Evolutionary conservation across 2,888 invertebrate genomes (phyloP).

Genomic region (Morpho achilles): DNA sequence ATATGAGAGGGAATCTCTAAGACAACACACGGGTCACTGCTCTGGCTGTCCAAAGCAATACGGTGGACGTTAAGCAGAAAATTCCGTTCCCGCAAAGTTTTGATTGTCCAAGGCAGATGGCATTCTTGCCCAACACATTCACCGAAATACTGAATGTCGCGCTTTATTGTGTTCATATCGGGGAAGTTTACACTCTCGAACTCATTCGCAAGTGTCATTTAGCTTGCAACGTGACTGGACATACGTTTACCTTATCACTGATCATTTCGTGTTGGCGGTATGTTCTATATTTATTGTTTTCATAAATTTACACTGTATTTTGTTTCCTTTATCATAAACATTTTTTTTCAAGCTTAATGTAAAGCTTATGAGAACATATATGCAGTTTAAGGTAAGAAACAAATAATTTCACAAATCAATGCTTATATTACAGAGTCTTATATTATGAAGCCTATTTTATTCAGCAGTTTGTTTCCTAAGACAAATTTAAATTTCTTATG

Average conservation of each 20-base stretch:
- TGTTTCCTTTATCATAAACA: no score
- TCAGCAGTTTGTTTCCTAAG: no score
- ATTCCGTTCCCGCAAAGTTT: conserved; percentile 73
- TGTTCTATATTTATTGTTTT: background rate
- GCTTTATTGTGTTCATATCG: conserved; percentile 72
- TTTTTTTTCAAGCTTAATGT: no score
- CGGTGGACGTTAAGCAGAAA: conserved; percentile 72
- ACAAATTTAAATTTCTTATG: no score
- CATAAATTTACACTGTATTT: no score
- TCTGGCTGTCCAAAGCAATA: conserved; percentile 54
- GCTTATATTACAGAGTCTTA: no score
- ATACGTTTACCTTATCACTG: conserved; percentile 20
- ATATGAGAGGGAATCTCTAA: conserved; percentile 34
- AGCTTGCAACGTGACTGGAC: conserved; percentile 26
- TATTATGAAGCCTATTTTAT: no score
- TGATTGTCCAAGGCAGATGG: conserved; percentile 78
- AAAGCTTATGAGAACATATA: no score
- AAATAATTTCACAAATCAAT: no score
- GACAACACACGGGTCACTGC: conserved; percentile 35
- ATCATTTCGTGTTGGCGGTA: conserved; percentile 11
- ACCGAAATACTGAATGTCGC: conserved; percentile 54
- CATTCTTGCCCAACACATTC: conserved; percentile 72
- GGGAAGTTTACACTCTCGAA: conserved; percentile 54
- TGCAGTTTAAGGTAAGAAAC: no score
- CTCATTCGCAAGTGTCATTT: conserved; percentile 59